Evolutionary conservation across 2,888 invertebrate species (phyloP).

Genomic region (Portevinia maculata): DNA sequence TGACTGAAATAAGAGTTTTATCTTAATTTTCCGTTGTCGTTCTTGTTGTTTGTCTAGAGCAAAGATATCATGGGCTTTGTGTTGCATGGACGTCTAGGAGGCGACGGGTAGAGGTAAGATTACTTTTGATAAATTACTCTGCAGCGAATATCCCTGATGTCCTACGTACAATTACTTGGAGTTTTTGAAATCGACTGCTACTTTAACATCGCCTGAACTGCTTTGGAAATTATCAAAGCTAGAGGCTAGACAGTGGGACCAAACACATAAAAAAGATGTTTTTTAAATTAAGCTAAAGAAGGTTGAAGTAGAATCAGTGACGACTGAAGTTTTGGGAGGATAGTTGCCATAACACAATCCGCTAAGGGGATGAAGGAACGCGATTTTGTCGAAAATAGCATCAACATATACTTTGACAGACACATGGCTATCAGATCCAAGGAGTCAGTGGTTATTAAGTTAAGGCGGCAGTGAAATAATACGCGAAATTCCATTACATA

Average conservation of each 20-base stretch:
- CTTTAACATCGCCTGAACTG: not conserved
- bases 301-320: no score
- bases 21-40: conserved; percentile 69
- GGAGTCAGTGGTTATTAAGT: no score
- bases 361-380: no score
- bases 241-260: conserved; percentile 18
- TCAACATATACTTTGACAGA: no score
- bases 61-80: conserved; percentile 42
- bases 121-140: conserved; percentile 73
- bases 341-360: no score
- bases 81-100: conserved; percentile 39
- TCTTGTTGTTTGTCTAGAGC: conserved; percentile 41
- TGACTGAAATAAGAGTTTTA: conserved; percentile 62
- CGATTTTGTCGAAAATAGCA: no score
- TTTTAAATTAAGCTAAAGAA: no score
- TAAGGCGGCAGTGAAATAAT: no score
- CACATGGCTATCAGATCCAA: no score
- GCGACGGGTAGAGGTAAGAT: conserved; percentile 46
- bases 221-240: conserved; percentile 14
- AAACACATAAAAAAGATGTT: not conserved
- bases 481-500: no score
- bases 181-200: conserved; percentile 36
- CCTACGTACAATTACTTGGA: conserved; percentile 56
- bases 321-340: no score
- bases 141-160: conserved; percentile 58